Evolutionary conservation across 2,113 vertebrate species (phyloP), one percentile per base, ranked within the genome.

Genomic region (Puma concolor): DNA sequence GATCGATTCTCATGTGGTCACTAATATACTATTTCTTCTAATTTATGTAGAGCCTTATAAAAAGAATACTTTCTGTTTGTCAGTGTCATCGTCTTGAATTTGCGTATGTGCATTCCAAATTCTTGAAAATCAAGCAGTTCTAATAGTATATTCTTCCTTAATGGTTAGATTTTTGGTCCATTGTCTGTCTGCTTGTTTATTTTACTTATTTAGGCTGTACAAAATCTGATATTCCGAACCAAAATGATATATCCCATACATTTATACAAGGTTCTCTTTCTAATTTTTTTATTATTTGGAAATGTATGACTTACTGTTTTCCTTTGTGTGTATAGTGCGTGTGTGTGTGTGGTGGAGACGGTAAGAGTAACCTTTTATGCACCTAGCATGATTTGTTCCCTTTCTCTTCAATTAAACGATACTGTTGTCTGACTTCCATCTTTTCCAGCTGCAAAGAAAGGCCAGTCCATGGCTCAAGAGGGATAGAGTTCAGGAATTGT

Each of bases 401-500:
- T 98, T 88, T 71, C 27, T 97, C 91, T 29, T 0, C 48, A 96
- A 85, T 88, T 95, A 93, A 94, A 96, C 52, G 96, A 64, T 31
- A 85, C 41, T 7, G 38, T 95, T 87, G 48, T 94, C 85, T 93
- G 80, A 91, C 97, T 44, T 94, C 94, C 96, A 64, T 96, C 23
- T 82, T 98, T 94, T 95, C 93, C 64, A 95, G 17, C 69, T 87
- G 33, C 67, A 97, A 83, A 94, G 88, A 98, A 31, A 8, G 25
- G 10, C 89, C 69, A 0, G 0, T 15, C 4, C 1, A 38, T n/a
- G 0, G 1, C 90, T 95, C 64, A 38, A 84, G 69, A 41, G 7
- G 71, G 33, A 57, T 6, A n/a, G 38, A 88, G 31, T 38, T 94
- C 31, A 6, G 97, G 63, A 96, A 77, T 82, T 95, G 15, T 84